A percentile compares a stretch with the other conserved stretches of the same genome.
These are phyloP conservation scores for Trinectes maculatus DNA, from an alignment of 2,113 vertebrate genomes.

Conservation along the genomic window DNA sequence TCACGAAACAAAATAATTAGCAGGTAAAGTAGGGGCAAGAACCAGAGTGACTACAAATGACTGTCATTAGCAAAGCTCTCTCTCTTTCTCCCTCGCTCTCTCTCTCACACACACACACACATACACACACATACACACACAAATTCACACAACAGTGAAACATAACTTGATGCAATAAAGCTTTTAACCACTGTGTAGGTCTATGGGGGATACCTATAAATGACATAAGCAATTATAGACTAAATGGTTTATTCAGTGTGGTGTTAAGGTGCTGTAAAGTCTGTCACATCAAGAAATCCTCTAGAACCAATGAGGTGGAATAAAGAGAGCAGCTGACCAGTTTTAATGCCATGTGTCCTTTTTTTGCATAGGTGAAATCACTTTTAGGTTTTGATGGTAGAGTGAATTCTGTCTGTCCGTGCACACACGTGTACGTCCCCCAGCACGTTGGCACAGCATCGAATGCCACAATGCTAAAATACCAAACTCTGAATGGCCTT, in stretches of 20 bases:
- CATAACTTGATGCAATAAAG: constrained; percentile 15
- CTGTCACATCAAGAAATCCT: constrained; percentile 7
- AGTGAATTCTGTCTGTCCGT: too few relatives aligned
- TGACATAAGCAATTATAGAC: constrained; percentile 45
- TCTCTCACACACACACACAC: constrained; percentile 3
- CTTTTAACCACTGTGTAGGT: constrained; percentile 26
- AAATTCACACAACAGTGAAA: background rate
- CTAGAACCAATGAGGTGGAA: background rate
- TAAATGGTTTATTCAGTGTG: constrained; percentile 13
- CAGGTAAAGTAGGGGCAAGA: constrained; percentile 33
- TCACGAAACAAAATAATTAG: constrained; percentile 69
- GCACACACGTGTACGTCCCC: constrained; percentile 51
- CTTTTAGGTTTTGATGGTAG: constrained; percentile 7
- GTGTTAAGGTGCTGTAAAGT: background rate
- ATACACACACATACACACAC: background rate
- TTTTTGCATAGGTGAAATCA: constrained; percentile 28
- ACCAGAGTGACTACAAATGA: constrained; percentile 46
- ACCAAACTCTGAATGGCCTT: constrained; percentile 75
- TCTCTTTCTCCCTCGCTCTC: constrained; percentile 18
- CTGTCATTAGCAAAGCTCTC: constrained; percentile 40
- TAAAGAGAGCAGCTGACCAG: constrained; percentile 26
- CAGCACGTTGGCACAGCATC: constrained; percentile 36
- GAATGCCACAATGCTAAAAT: constrained; percentile 57
- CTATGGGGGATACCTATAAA: constrained; percentile 3
- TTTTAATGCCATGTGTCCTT: constrained; percentile 23